Base-by-base conservation (phyloP, 2,797 vertebrate species). In the Xyrichtys novacula region DNA sequence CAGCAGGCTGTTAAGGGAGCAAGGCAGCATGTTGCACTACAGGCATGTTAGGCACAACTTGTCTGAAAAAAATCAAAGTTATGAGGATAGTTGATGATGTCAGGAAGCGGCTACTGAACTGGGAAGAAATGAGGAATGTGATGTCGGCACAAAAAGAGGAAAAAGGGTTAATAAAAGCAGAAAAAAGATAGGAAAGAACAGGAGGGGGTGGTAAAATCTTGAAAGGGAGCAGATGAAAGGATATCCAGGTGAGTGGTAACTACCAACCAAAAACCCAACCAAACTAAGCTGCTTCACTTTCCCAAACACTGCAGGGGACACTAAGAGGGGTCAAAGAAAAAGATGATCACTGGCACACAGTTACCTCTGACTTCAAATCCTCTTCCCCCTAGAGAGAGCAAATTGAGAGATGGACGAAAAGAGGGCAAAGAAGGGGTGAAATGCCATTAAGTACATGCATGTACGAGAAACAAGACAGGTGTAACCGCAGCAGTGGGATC, bases 281-380 rank as follows among this genome's bases (percentile, higher is more conserved):
- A 50, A 69, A 71, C 48, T 63, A 38, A 73, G 59, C 42, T 58
- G 70, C 46, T 60, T 62, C 53, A 57, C 59, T 66, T 55, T 87
- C 76, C 66, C 83, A 85, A 80, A 85, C 68, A 81, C 67, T 65
- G 65, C 50, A 53, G 78, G 47, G 26, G 71, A 78, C 74, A 81
- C 19, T 58, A 16, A 65, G 68, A 73, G 49, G 60, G 75, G 71
- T 44, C 2, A 8, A 8, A 65, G 75, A 66, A 52, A 69, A 68
- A 79, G 68, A 63, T 29, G 50, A 79, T 74, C 70, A 54, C 48
- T 26, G 49, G 61, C 55, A 60, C 62, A 74, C 69, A 46, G 90
- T 94, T 94, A 95, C 94, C 93, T 94, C 93, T 69, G 85, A 88
- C 58, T 88, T 84, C 86, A 92, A 93, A 74, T 91, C 93, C 81